Conservation (phyloP, 2,113 vertebrate species). For the Forbesichthys agassizii region DNA sequence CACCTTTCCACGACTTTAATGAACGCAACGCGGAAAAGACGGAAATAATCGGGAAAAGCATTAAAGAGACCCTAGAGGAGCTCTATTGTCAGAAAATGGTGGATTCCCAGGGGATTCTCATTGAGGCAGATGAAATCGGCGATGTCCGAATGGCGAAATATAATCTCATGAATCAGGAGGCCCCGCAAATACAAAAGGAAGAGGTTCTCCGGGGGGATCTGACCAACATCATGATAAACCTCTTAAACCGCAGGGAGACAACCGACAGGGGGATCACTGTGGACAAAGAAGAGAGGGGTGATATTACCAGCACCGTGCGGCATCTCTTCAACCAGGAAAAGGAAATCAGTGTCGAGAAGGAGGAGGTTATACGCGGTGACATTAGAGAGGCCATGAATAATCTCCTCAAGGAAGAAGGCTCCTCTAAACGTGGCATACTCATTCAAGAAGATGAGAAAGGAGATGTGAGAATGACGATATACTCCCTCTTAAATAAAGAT, state of each 20-base stretch:
- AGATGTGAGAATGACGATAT: conserved; percentile 90
- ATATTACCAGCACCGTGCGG: conserved; percentile 83
- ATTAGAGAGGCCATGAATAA: conserved; percentile 87
- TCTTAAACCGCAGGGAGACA: conserved; percentile 79
- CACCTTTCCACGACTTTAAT: conserved; percentile 84
- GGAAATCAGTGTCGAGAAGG: conserved; percentile 78
- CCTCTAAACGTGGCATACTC: conserved; percentile 85
- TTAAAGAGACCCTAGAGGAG: conserved; percentile 86
- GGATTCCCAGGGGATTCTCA: conserved; percentile 86
- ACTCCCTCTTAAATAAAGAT: conserved; percentile 86
- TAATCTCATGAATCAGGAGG: conserved; percentile 84
- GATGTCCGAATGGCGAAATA: conserved; percentile 92
- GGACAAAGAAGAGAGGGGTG: conserved; percentile 83
- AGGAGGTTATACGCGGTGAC: conserved; percentile 84
- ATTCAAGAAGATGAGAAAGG: conserved; percentile 92
- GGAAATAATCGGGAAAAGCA: conserved; percentile 86
- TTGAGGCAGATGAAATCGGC: conserved; percentile 88
- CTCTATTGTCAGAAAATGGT: conserved; percentile 87
- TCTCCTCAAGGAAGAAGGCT: conserved; percentile 77
- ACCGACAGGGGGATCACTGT: conserved; percentile 77
- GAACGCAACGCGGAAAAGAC: conserved; percentile 77
- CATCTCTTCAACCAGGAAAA: conserved; percentile 82
- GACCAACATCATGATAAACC: conserved; percentile 86
- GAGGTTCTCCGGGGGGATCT: conserved; percentile 85
- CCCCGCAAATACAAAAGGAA: conserved; percentile 86